Percentiles rank a stretch among this genome's conserved stretches.
phyloP scores from a whole-genome alignment of 2,888 invertebrate genomes.

The Drosophila tripunctata region DNA sequence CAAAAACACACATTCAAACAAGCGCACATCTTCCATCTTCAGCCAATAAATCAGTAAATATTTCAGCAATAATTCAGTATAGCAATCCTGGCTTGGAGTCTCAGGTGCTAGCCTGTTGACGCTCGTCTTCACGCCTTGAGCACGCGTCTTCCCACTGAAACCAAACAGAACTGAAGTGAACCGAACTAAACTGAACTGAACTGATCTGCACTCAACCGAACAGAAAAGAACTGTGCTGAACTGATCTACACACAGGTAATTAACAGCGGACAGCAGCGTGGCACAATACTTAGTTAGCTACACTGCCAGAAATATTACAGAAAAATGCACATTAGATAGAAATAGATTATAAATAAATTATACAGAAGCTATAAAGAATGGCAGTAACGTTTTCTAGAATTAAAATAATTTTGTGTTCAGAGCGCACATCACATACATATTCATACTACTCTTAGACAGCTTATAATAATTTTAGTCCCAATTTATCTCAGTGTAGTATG shows the following conservation, averaged over 20 bases:
- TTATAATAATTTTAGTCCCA: no score
- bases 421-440: no score
- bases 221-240: conserved; percentile 6
- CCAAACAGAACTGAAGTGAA: no score
- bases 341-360: no score
- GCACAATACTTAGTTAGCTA: neutral
- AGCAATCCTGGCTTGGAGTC: conserved; percentile 25
- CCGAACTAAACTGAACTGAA: neutral
- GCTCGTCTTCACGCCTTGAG: conserved; percentile 81
- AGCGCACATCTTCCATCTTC: conserved; percentile 7
- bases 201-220: neutral
- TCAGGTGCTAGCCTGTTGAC: conserved; percentile 81
- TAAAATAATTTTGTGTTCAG: no score
- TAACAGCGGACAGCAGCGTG: conserved; percentile 39
- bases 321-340: neutral
- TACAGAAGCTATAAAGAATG: no score
- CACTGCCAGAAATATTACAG: neutral
- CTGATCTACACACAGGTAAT: conserved; percentile 54
- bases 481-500: conserved; percentile 27
- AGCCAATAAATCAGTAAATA: conserved; percentile 77
- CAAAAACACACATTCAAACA: neutral
- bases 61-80: conserved; percentile 79
- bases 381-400: no score
- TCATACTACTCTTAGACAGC: no score
- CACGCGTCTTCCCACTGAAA: conserved; percentile 58